Percentiles rank a stretch among this genome's conserved stretches.
phyloP scores from a whole-genome alignment of 2,888 invertebrate species.

The Cheilosia variabilis region DNA sequence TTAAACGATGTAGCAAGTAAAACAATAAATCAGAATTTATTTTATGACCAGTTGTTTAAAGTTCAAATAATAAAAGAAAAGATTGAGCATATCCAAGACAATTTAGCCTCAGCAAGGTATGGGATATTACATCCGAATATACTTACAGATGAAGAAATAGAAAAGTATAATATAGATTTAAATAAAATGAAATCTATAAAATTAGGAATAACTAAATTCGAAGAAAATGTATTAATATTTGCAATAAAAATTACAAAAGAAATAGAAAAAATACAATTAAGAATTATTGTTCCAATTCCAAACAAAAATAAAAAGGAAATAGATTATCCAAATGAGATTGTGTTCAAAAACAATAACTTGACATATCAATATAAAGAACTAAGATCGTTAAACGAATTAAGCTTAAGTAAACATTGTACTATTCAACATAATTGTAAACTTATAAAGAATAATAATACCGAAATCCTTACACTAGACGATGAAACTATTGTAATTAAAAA shows the following conservation, averaged over 20 bases:
- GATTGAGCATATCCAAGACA: not conserved
- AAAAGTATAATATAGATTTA: constrained; percentile 15
- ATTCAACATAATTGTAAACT: too few species aligned
- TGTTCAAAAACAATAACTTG: constrained; percentile 7
- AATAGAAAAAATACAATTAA: constrained; percentile 5
- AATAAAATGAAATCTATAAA: not conserved
- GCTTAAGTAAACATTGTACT: too few species aligned
- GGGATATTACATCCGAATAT: constrained; percentile 15
- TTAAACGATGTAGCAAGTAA: too few species aligned
- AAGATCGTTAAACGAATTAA: too few species aligned
- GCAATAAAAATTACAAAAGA: not conserved
- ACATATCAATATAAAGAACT: not conserved
- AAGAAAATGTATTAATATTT: too few species aligned
- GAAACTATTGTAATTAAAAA: too few species aligned
- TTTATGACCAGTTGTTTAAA: constrained; percentile 21
- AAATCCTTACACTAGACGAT: too few species aligned
- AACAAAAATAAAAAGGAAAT: constrained; percentile 6
- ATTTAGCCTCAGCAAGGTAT: constrained; percentile 8
- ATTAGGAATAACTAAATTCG: too few species aligned
- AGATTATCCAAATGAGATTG: constrained; percentile 20
- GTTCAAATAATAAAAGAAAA: not conserved
- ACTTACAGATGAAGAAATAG: constrained; percentile 10
- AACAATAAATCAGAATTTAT: too few species aligned
- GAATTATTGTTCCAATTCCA: constrained; percentile 12
- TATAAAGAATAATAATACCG: too few species aligned